phyloP scores from a whole-genome alignment of 1,140 invertebrate genomes.

The Drosophila burlai region DNA sequence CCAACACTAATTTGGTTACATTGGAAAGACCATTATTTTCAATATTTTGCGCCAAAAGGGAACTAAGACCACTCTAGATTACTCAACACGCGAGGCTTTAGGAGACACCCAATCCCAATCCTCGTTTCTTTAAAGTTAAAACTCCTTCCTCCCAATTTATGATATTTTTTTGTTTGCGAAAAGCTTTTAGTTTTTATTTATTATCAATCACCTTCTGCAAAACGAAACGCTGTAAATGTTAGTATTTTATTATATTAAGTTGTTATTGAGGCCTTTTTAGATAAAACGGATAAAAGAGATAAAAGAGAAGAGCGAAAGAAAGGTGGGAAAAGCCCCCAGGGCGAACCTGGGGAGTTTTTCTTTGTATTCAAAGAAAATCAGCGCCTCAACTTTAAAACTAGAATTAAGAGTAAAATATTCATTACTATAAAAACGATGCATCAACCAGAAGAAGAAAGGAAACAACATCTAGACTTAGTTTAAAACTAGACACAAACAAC shows the following conservation, averaged over 20 bases:
- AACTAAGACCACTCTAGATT: slow-evolving; percentile 20
- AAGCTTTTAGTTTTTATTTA: slow-evolving; percentile 46
- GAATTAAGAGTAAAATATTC: slow-evolving; percentile 44
- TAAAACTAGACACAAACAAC: slow-evolving; percentile 44
- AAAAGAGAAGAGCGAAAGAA: slow-evolving; percentile 17
- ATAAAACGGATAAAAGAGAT: slow-evolving; percentile 32
- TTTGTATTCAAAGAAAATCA: slow-evolving; percentile 37
- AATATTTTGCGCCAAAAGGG: slow-evolving; percentile 4
- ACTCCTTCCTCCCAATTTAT: slow-evolving; percentile 23
- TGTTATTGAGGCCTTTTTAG: slow-evolving; percentile 79
- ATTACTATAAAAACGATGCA: slow-evolving; percentile 16
- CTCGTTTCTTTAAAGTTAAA: slow-evolving; percentile 15
- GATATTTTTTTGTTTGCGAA: slow-evolving; percentile 52
- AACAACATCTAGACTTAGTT: slow-evolving; percentile 21
- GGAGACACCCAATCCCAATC: slow-evolving; percentile 10
- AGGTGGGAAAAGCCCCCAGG: slow-evolving; percentile 11
- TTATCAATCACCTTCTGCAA: slow-evolving; percentile 35
- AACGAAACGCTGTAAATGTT: slow-evolving; percentile 68
- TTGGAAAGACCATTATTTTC: slow-evolving; percentile 3
- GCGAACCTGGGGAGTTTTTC: slow-evolving; percentile 24
- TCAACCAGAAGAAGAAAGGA: slow-evolving; percentile 7
- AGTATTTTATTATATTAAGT: slow-evolving; percentile 77
- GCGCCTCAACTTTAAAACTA: slow-evolving; percentile 59
- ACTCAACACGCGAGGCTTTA: slow-evolving; percentile 39
- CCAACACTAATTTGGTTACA: slow-evolving; percentile 1